Evolutionary conservation across 1,140 invertebrate genomes (phyloP).

Genomic region (Drosophila repletoides): DNA sequence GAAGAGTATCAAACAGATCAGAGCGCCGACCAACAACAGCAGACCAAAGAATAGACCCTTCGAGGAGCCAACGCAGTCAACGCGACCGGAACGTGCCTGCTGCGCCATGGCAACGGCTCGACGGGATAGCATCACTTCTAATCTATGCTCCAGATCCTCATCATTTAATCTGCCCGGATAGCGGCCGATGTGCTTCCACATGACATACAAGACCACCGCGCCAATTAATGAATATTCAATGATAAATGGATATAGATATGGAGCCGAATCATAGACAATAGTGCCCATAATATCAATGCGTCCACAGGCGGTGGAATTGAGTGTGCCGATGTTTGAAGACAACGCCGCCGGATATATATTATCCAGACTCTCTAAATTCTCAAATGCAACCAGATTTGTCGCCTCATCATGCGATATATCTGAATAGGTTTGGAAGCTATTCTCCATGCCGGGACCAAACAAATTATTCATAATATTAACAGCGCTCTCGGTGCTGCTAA

Average conservation of each 20-base stretch:
- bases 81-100: conserved; percentile 90
- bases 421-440: conserved; percentile 78
- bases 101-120: conserved; percentile 92
- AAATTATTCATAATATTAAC: conserved; percentile 79
- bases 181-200: conserved; percentile 97
- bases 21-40: conserved; percentile 93
- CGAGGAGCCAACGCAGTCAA: conserved; percentile 95
- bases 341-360: conserved; percentile 85
- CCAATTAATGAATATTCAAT: conserved; percentile 98
- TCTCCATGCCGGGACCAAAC: conserved; percentile 80
- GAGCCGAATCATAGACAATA: conserved; percentile 94
- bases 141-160: conserved; percentile 91
- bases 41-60: conserved; percentile 97
- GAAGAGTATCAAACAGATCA: conserved; percentile 96
- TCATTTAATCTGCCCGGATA: conserved; percentile 91
- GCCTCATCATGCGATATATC: conserved; percentile 83
- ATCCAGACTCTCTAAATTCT: conserved; percentile 85
- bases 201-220: conserved; percentile 97
- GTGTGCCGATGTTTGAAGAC: conserved; percentile 84
- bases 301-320: conserved; percentile 86
- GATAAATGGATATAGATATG: conserved; percentile 97
- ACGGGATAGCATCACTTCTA: conserved; percentile 92
- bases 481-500: conserved; percentile 83
- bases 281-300: conserved; percentile 95
- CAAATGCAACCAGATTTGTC: conserved; percentile 70